phyloP scores from a whole-genome alignment of 2,888 invertebrate species.

The Ormyrus rosae region DNA sequence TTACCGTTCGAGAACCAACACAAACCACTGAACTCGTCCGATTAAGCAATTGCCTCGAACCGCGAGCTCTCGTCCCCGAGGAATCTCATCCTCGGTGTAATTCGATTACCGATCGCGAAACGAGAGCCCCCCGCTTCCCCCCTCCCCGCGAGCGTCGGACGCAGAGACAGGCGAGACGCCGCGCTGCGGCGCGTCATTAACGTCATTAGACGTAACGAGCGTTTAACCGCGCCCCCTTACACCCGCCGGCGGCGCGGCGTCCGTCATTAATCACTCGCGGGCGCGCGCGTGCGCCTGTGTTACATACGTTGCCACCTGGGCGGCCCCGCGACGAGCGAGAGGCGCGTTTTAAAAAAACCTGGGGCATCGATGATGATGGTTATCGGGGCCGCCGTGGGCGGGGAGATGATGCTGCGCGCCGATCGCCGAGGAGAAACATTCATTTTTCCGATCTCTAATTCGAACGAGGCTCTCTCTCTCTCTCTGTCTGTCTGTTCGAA shows the following conservation, averaged over 20 bases:
- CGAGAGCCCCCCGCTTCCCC: neutral
- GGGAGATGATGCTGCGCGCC: conserved; percentile 52
- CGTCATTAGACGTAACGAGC: conserved; percentile 47
- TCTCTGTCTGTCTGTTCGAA: neutral
- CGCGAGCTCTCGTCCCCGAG: too few relatives aligned
- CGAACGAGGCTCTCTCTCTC: neutral
- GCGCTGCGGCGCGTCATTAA: conserved; percentile 37
- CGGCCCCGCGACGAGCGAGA: neutral
- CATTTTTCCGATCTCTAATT: conserved; percentile 41
- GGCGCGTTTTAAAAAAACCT: neutral
- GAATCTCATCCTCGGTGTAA: too few relatives aligned
- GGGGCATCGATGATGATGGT: conserved; percentile 54
- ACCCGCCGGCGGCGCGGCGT: neutral
- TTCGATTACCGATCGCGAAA: neutral
- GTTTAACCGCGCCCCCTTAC: conserved; percentile 28
- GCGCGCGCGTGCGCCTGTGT: neutral
- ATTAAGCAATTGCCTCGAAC: too few relatives aligned
- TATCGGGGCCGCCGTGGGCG: conserved; percentile 59
- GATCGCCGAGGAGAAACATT: neutral
- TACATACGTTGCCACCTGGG: neutral
- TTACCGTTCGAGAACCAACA: too few relatives aligned
- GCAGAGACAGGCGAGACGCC: neutral
- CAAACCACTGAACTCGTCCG: too few relatives aligned
- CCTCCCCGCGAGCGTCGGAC: neutral
- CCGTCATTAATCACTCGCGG: conserved; percentile 49